phyloP scores from a whole-genome alignment of 2,797 vertebrate species.

The Sebastes vulpes region DNA sequence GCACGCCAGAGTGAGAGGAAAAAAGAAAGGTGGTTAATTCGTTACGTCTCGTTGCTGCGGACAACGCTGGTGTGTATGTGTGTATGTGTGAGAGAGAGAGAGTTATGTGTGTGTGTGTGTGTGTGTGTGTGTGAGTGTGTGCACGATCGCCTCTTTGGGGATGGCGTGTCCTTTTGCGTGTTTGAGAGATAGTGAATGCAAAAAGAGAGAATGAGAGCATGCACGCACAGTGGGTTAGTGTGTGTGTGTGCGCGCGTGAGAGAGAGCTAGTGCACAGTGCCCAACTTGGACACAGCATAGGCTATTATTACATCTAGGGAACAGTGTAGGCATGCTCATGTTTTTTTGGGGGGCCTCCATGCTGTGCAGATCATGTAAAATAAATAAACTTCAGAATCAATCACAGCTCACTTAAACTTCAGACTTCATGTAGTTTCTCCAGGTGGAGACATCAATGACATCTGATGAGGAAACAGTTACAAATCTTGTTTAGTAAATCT shows the following conservation, averaged over 20 bases:
- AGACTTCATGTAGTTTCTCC: neutral
- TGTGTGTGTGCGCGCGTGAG: neutral
- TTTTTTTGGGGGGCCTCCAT: neutral
- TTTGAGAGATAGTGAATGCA: neutral
- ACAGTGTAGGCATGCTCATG: conserved; percentile 29
- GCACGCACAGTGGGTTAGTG: conserved; percentile 14
- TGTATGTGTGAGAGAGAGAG: neutral
- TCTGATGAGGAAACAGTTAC: neutral
- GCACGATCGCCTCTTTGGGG: neutral
- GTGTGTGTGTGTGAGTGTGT: neutral
- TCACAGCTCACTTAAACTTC: neutral
- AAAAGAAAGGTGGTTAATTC: conserved; percentile 32
- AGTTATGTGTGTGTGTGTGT: conserved; percentile 1
- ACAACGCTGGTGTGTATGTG: neutral
- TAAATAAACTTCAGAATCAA: conserved; percentile 24
- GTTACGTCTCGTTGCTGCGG: conserved; percentile 28
- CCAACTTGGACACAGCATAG: conserved; percentile 54
- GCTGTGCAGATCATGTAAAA: conserved; percentile 21
- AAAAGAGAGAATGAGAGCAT: conserved; percentile 10
- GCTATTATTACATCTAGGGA: conserved; percentile 36
- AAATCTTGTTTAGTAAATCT: neutral
- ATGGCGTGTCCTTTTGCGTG: conserved; percentile 25
- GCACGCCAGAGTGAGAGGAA: conserved; percentile 8
- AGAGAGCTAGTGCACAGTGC: conserved; percentile 26
- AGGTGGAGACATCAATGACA: neutral